Conservation (phyloP, 2,113 vertebrate genomes). For the Cryptomyrus ogoouensis region DNA sequence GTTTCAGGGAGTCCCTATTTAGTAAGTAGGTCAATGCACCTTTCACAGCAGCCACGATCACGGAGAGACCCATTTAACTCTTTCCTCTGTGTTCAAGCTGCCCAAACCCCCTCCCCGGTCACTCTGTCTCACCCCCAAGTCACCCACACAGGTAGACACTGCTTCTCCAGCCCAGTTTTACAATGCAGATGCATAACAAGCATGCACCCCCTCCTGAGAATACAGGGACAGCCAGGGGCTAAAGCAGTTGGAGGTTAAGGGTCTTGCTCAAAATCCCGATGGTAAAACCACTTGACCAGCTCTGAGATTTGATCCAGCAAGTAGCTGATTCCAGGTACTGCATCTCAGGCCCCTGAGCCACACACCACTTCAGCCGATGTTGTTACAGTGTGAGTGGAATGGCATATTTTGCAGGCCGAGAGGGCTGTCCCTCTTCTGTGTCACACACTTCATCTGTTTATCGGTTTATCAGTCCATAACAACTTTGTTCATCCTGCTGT, state of each 20-base stretch:
- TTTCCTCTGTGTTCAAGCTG: conserved; percentile 9
- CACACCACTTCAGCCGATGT: background rate
- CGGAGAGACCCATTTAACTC: conserved; percentile 30
- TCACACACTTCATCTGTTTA: background rate
- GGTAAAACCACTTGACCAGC: background rate
- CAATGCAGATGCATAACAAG: background rate
- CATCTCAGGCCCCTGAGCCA: background rate
- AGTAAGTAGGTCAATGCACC: conserved; percentile 54
- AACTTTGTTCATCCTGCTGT: background rate
- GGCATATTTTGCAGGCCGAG: background rate
- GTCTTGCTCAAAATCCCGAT: background rate
- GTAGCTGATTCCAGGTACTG: background rate
- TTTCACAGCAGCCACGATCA: conserved; percentile 45
- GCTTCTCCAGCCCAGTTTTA: background rate
- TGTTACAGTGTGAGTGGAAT: background rate
- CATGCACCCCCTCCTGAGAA: background rate
- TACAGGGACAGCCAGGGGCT: background rate
- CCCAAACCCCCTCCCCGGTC: background rate
- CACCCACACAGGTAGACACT: background rate
- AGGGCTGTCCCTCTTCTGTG: background rate
- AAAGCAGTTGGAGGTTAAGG: background rate
- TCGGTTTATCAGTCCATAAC: background rate
- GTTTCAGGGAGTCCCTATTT: conserved; percentile 39
- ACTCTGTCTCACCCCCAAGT: background rate
- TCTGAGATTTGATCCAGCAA: background rate